phyloP scores from a whole-genome alignment of 2,888 invertebrate species.

The Leptinotarsa juncta region DNA sequence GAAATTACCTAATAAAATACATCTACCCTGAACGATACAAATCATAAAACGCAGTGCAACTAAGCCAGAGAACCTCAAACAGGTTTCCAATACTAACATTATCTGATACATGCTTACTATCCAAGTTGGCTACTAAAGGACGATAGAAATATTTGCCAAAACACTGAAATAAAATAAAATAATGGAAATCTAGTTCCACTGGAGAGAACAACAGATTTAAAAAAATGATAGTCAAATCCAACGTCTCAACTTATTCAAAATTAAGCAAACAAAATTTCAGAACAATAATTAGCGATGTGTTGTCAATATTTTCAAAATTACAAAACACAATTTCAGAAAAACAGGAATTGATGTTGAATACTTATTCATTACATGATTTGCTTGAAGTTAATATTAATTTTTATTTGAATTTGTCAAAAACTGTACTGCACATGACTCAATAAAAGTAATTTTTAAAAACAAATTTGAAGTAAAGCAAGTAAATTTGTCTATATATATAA shows the following conservation, averaged over 20 bases:
- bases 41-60: not conserved
- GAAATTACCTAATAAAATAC: not conserved
- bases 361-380: not conserved
- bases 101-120: not conserved
- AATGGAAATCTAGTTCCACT: not conserved
- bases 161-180: not conserved
- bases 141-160: not conserved
- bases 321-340: too few relatives aligned
- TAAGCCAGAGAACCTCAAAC: not conserved
- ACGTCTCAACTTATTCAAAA: not conserved
- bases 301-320: too few relatives aligned
- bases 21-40: constrained; percentile 1
- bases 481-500: too few relatives aligned
- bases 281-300: not conserved
- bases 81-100: not conserved
- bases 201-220: not conserved
- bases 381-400: not conserved
- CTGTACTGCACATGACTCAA: too few relatives aligned
- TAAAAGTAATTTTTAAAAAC: not conserved
- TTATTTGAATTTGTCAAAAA: too few relatives aligned
- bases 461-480: not conserved
- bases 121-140: not conserved
- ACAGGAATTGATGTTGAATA: not conserved
- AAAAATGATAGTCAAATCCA: not conserved
- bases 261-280: not conserved